These are phyloP conservation scores for Drosophila engyochracea DNA, from an alignment of 2,888 invertebrate species.

Conservation along the genomic window DNA sequence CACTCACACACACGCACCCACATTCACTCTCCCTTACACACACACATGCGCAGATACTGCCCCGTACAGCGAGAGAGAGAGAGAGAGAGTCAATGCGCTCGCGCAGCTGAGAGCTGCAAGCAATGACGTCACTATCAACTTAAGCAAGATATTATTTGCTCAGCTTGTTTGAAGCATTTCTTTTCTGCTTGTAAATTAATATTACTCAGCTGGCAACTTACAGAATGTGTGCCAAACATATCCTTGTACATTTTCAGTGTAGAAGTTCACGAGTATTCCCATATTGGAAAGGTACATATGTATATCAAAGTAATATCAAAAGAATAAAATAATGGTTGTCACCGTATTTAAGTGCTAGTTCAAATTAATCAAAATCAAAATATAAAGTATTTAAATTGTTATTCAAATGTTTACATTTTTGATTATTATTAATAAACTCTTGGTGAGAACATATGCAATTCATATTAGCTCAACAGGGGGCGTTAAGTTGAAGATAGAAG, in stretches of 20 bases:
- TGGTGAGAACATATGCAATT: too few species aligned
- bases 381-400: background rate
- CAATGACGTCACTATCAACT: conserved; percentile 52
- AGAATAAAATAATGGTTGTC: background rate
- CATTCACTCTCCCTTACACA: conserved; percentile 4
- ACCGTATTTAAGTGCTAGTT: background rate
- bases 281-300: background rate
- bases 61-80: background rate
- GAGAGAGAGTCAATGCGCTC: conserved; percentile 51
- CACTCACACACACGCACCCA: conserved; percentile 6
- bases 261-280: background rate
- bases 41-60: conserved; percentile 27
- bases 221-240: background rate
- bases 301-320: background rate
- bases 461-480: too few species aligned
- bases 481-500: too few species aligned
- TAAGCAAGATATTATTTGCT: background rate
- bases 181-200: background rate
- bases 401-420: background rate
- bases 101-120: conserved; percentile 50
- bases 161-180: background rate
- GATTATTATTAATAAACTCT: background rate
- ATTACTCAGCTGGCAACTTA: background rate
- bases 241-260: background rate
- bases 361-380: background rate